These are phyloP conservation scores for Hydrotaea cyrtoneurina DNA, from an alignment of 2,888 invertebrate species.

Conservation along the genomic window DNA sequence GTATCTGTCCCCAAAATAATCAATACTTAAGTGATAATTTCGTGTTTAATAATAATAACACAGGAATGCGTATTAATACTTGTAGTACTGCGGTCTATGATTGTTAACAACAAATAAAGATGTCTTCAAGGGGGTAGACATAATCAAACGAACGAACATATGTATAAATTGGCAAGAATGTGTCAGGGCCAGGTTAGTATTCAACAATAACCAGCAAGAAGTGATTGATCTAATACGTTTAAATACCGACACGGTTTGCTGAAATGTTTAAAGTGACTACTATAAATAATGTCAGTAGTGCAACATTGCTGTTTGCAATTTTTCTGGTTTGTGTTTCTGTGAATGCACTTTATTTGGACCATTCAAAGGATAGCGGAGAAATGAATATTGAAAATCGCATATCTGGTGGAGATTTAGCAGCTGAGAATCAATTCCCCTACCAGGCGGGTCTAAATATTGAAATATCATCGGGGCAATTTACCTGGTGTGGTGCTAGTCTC, in stretches of 20 bases:
- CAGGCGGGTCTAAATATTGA: conserved; percentile 75
- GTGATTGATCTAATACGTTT: background rate
- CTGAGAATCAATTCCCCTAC: conserved; percentile 75
- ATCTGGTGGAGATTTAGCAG: conserved; percentile 73
- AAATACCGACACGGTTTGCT: too few relatives aligned
- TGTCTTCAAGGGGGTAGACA: conserved; percentile 2
- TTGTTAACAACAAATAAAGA: background rate
- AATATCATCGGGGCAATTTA: conserved; percentile 49
- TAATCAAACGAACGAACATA: conserved; percentile 15
- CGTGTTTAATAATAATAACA: conserved; percentile 16
- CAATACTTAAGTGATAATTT: conserved; percentile 9
- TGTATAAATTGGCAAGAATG: conserved; percentile 13
- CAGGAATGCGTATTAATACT: background rate
- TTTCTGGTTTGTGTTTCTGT: background rate
- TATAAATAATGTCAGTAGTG: background rate
- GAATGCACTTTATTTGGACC: background rate
- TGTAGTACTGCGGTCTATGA: conserved; percentile 1
- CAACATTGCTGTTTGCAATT: background rate
- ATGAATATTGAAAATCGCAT: conserved; percentile 72
- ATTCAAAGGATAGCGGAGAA: background rate
- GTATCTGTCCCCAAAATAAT: background rate
- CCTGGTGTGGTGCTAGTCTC: conserved; percentile 78
- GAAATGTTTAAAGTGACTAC: background rate
- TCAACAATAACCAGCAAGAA: background rate
- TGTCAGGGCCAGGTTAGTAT: conserved; percentile 31